A percentile compares a stretch with the other conserved stretches of the same genome.
Evolutionary conservation across 2,113 vertebrate genomes (phyloP).

Genomic region (Chunga burmeisteri): DNA sequence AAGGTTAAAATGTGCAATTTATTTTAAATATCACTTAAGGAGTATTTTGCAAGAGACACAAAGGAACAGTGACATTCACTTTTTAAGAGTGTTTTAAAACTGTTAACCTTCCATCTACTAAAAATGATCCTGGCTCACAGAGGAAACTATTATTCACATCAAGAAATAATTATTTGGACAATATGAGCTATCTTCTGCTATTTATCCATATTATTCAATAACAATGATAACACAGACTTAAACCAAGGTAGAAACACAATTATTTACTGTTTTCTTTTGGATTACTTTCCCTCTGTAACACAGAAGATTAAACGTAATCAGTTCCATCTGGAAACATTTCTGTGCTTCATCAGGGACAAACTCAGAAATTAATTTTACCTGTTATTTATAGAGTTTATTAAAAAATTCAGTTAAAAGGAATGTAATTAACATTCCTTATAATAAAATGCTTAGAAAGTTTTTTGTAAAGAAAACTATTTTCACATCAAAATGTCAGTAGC

Average conservation of each 20-base stretch:
- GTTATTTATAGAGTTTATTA: constrained; percentile 30
- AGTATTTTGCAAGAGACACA: not conserved
- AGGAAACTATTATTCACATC: not conserved
- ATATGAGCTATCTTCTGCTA: not conserved
- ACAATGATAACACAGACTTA: constrained; percentile 19
- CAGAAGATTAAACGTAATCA: constrained; percentile 67
- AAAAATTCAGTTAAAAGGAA: not conserved
- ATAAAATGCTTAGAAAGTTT: not conserved
- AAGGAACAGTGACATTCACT: not conserved
- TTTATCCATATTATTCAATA: constrained; percentile 43
- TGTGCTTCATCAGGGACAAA: constrained; percentile 62
- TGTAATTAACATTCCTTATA: constrained; percentile 40
- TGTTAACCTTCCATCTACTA: not conserved
- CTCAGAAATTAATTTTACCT: constrained; percentile 65
- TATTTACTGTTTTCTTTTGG: constrained; percentile 67
- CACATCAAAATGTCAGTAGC: not conserved
- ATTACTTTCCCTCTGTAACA: constrained; percentile 64
- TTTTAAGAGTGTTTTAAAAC: not conserved
- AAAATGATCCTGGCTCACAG: not conserved
- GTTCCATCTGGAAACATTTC: constrained; percentile 63
- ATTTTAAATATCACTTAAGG: not conserved
- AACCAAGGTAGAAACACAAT: constrained; percentile 43
- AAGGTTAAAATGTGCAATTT: not conserved
- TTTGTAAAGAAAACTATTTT: not conserved
- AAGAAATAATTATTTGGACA: not conserved